Conservation (phyloP, 2,888 invertebrate species). For the Lasioglossum malachurum region DNA sequence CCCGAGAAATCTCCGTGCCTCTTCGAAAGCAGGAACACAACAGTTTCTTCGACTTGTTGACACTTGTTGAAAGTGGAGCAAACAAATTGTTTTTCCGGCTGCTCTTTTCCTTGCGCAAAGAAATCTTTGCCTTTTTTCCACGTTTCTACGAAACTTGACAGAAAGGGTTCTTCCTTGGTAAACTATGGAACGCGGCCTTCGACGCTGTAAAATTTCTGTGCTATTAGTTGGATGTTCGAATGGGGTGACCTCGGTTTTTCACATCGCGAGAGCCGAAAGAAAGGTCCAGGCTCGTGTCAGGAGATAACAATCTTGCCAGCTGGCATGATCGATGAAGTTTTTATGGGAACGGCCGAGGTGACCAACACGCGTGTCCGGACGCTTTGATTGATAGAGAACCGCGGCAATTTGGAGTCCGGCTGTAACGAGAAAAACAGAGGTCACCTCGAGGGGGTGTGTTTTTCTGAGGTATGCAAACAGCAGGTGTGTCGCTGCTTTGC, state of each 20-base stretch:
- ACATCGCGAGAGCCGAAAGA: background rate
- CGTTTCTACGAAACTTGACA: too few species aligned
- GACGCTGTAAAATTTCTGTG: background rate
- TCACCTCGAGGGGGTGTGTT: background rate
- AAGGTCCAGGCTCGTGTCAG: background rate
- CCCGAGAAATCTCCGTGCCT: background rate
- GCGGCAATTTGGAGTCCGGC: conserved; percentile 65
- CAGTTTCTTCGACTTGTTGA: background rate
- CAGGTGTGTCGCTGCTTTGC: background rate
- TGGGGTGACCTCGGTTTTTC: background rate
- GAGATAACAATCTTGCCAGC: background rate
- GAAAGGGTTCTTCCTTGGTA: too few species aligned
- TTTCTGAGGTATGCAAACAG: conserved; percentile 35
- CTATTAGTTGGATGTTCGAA: too few species aligned
- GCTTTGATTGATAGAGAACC: conserved; percentile 66
- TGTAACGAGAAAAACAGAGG: conserved; percentile 36
- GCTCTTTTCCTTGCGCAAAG: too few species aligned
- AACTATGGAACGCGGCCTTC: too few species aligned
- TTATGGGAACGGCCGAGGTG: conserved; percentile 49
- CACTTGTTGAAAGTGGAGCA: background rate
- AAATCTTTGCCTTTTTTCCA: too few species aligned
- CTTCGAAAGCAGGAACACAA: background rate
- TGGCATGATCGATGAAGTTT: conserved; percentile 68
- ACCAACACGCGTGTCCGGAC: conserved; percentile 17
- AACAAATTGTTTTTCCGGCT: too few species aligned